Evolutionary conservation across 2,888 invertebrate species (phyloP).

Genomic region (Drosophila bunnanda): DNA sequence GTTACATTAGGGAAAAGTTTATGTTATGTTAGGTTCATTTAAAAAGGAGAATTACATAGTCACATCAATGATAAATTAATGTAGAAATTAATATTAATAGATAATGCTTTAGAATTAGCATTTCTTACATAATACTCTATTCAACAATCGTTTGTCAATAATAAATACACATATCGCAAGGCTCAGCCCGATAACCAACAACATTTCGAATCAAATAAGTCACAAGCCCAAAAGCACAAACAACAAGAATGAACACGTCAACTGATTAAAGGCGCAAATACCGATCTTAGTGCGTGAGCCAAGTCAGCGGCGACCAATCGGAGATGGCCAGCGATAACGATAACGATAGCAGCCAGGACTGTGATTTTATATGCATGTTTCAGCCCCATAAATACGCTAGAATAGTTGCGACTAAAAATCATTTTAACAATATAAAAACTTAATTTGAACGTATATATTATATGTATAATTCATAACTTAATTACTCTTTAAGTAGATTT

Average conservation of each 20-base stretch:
- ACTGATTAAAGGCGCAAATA: constrained; percentile 38
- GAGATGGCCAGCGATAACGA: constrained; percentile 27
- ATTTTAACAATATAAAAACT: too few relatives aligned
- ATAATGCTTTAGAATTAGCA: neutral
- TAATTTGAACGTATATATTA: too few relatives aligned
- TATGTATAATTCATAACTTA: too few relatives aligned
- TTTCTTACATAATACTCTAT: neutral
- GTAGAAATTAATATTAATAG: neutral
- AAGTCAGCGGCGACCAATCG: constrained; percentile 30
- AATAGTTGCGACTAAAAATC: too few relatives aligned
- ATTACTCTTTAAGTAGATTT: too few relatives aligned
- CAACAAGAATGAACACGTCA: constrained; percentile 13
- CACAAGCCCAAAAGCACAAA: constrained; percentile 18
- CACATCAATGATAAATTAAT: neutral
- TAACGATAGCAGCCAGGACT: constrained; percentile 22
- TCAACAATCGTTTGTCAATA: constrained; percentile 16
- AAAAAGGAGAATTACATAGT: too few relatives aligned
- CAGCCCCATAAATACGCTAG: neutral
- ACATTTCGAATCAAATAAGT: constrained; percentile 38
- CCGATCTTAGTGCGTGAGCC: constrained; percentile 41
- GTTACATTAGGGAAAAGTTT: neutral
- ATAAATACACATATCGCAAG: constrained; percentile 27
- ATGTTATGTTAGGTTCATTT: neutral
- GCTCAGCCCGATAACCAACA: constrained; percentile 27
- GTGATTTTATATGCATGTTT: constrained; percentile 15